Percentiles rank a stretch among this genome's conserved stretches.
Evolutionary conservation across 2,113 vertebrate species (phyloP).

Genomic region (Megaceryle maxima): DNA sequence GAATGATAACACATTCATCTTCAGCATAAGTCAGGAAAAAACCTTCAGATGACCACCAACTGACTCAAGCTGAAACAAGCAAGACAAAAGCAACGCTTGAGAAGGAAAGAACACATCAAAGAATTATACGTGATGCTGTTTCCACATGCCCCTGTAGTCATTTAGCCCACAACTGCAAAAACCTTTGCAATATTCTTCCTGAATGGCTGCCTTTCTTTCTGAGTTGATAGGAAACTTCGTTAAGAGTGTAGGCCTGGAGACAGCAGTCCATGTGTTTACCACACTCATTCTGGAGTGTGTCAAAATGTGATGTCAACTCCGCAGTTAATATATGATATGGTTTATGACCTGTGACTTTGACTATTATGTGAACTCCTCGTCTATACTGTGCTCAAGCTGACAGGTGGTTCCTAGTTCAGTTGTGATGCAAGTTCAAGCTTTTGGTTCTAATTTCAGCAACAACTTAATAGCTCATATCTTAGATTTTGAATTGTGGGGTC

Average conservation of each 20-base stretch:
- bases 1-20: neutral
- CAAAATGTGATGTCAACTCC: fast-evolving
- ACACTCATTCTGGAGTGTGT: neutral
- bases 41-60: neutral
- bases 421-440: neutral
- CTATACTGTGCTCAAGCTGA: neutral
- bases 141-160: neutral
- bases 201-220: neutral
- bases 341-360: neutral
- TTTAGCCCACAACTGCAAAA: neutral
- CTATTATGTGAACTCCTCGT: neutral
- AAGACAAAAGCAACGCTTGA: neutral
- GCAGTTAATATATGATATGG: neutral
- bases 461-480: neutral
- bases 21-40: neutral
- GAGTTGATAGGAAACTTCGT: neutral
- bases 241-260: neutral
- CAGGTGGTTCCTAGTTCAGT: neutral
- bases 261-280: neutral
- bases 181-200: neutral
- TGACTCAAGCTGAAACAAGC: neutral
- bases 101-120: neutral
- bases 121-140: neutral
- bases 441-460: neutral
- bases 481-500: neutral